Conservation (phyloP, 2,113 vertebrate genomes). For the Peromyscus californicus region DNA sequence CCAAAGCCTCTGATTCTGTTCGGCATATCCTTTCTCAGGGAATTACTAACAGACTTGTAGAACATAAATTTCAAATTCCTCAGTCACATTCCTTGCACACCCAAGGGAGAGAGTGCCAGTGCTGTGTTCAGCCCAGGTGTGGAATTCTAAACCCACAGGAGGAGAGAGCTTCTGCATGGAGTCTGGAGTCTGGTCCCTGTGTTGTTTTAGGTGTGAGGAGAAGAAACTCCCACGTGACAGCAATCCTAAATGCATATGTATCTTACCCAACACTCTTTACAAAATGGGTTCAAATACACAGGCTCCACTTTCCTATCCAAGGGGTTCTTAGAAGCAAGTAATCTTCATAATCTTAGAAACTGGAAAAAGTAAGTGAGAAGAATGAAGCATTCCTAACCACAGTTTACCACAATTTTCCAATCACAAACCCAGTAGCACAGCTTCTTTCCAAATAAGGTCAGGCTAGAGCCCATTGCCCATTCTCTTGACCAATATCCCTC, state of each 20-base stretch:
- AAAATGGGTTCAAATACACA: neutral
- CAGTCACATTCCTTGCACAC: neutral
- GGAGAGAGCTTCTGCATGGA: neutral
- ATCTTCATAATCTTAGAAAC: neutral
- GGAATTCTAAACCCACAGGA: neutral
- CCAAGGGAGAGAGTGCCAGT: neutral
- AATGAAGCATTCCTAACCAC: neutral
- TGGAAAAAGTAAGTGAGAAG: neutral
- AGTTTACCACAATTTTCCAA: neutral
- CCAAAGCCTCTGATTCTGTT: neutral
- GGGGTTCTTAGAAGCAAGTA: neutral
- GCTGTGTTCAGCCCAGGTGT: neutral
- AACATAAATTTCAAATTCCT: neutral
- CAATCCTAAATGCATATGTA: neutral
- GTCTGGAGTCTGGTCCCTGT: neutral
- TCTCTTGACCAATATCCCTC: neutral
- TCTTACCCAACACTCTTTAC: neutral
- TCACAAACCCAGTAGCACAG: neutral
- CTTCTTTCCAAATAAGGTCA: neutral
- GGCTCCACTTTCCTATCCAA: neutral
- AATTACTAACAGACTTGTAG: too few species aligned
- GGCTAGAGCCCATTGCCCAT: neutral
- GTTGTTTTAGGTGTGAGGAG: accelerated
- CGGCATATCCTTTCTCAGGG: neutral
- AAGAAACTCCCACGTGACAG: neutral